phyloP scores from a whole-genome alignment of 2,797 vertebrate genomes.

The Oryzias sinensis region DNA sequence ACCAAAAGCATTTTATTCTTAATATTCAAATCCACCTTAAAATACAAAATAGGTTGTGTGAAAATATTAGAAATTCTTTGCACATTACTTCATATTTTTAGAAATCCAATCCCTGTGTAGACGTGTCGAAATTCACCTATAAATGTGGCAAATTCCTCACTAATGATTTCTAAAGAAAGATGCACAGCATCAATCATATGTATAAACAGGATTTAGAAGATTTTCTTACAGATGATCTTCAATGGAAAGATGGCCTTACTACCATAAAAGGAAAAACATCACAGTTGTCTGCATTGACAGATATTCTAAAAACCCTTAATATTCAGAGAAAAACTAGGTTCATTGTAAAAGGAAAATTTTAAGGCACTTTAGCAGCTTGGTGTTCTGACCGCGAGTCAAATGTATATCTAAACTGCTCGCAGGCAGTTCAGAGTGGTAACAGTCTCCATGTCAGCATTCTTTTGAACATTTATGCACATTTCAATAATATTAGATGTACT shows the following conservation, averaged over 20 bases:
- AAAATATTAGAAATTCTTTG: too few species aligned
- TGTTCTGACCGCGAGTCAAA: constrained; percentile 4
- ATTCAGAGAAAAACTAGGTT: constrained; percentile 15
- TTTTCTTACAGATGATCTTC: constrained; percentile 19
- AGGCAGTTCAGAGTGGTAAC: constrained; percentile 3
- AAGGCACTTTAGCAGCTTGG: constrained; percentile 6
- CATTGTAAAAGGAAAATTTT: constrained; percentile 8
- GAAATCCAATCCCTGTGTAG: neutral
- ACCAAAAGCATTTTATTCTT: too few species aligned
- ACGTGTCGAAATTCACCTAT: constrained; percentile 14
- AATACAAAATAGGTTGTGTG: too few species aligned
- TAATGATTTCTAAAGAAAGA: constrained; percentile 17
- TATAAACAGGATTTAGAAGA: constrained; percentile 21
- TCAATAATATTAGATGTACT: constrained; percentile 2
- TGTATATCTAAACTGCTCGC: neutral
- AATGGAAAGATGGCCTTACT: neutral
- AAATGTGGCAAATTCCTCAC: constrained; percentile 11
- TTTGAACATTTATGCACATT: constrained; percentile 1
- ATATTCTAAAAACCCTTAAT: constrained; percentile 37
- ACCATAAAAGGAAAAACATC: constrained; percentile 15
- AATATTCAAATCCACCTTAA: too few species aligned
- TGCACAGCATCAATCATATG: constrained; percentile 45
- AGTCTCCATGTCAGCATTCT: constrained; percentile 1
- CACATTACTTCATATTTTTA: neutral
- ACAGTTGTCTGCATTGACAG: constrained; percentile 23